These are phyloP conservation scores for Nyctalus aviator DNA, from an alignment of 2,797 vertebrate species.

Conservation along the genomic window DNA sequence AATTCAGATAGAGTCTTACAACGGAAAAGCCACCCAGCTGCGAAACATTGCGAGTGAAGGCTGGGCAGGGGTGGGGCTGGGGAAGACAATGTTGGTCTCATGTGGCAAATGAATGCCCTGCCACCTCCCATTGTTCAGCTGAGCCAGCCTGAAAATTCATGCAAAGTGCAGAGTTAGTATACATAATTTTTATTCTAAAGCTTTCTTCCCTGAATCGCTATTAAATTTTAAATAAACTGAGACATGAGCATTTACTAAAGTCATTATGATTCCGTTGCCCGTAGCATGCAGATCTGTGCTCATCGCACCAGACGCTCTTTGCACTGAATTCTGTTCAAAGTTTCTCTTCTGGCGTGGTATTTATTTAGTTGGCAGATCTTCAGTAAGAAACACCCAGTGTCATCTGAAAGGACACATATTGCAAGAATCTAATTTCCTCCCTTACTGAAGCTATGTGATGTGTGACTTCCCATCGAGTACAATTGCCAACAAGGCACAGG, in stretches of 20 bases:
- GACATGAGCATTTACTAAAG: conserved; percentile 64
- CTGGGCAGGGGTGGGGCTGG: neutral
- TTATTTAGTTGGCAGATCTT: conserved; percentile 61
- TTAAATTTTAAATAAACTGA: conserved; percentile 76
- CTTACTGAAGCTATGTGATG: conserved; percentile 50
- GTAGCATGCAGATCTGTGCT: neutral
- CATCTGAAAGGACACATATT: conserved; percentile 67
- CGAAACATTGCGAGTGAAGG: neutral
- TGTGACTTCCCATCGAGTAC: conserved; percentile 52
- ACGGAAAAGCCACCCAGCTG: conserved; percentile 63
- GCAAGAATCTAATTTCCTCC: conserved; percentile 65
- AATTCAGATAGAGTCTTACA: conserved; percentile 57
- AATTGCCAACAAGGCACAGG: conserved; percentile 73
- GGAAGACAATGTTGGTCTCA: conserved; percentile 52
- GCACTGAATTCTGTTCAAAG: conserved; percentile 49
- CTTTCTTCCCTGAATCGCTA: conserved; percentile 68
- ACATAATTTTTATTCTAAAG: conserved; percentile 72
- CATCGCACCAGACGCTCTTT: conserved; percentile 45
- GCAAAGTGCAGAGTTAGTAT: conserved; percentile 59
- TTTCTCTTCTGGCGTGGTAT: conserved; percentile 63
- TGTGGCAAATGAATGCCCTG: neutral
- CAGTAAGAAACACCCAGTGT: conserved; percentile 50
- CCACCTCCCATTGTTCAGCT: conserved; percentile 47
- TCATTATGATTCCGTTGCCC: conserved; percentile 66
- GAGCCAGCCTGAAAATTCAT: conserved; percentile 64